Base-by-base conservation (phyloP, 2,797 vertebrate genomes). In the Hoplostethus mediterraneus region DNA sequence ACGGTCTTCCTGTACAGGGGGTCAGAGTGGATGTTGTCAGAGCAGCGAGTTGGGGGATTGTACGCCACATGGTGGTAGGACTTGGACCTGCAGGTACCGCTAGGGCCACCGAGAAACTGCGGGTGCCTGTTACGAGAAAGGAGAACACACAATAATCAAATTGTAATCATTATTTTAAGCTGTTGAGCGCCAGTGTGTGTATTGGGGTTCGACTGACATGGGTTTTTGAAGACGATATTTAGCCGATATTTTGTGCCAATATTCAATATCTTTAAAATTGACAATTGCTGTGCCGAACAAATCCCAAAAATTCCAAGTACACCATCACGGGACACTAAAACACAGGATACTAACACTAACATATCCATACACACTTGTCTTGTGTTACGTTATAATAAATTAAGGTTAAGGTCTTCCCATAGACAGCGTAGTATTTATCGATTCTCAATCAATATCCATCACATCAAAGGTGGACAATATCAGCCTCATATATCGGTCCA, bases 1-100 rank as follows among this genome's bases (percentile, higher is more conserved):
- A 92, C 61, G 62, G 90, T 90, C 91, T 96, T 97, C 72, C 94
- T 94, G 92, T 95, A 97, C 54, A 96, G 87, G 6, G 96, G 96
- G 25, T 97, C 96, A 0, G 95, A 97, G 71, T 87, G 93, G 47
- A 92, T 81, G 58, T 89, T 93, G 61, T 95, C 95, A 0, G 53
- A 11, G 61, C 63, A 90, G 54, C 88, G 90, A 73, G 89, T 70
- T 13, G 89, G 80, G 1, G 86, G 83, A 55, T 83, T 91, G 7
- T 92, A 93, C 0, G 87, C 75, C 89, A 93, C 87, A 4, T 93
- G 92, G 76, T 93, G 92, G 58, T 93, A 92, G 75, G 95, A 85
- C 86, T 95, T 96, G 67, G 92, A 91, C 77, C 89, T 93, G 73
- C 83, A 90, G 76, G 93, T 73, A 28, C 95, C 91, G 0, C 91